Evolutionary conservation across 2,113 vertebrate species (phyloP), one percentile per base, ranked within the genome.

Genomic region (Petroica traversi): DNA sequence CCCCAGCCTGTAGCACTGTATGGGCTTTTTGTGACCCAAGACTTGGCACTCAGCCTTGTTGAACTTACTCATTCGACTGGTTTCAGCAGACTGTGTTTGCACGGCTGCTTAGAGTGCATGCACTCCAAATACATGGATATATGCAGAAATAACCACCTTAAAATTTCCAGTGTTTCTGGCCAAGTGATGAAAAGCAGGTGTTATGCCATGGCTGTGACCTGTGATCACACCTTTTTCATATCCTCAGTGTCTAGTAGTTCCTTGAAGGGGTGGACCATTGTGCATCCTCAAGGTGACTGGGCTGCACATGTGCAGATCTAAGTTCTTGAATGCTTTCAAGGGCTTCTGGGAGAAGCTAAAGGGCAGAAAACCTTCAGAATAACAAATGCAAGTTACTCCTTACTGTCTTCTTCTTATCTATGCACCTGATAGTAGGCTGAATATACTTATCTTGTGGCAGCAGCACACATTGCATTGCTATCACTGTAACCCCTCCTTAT

Each of bases 11-110:
- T 9, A 61, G n/a, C 3, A 33, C 28, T 38, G 19, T 5, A 18
- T 10, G 29, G 19, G 13, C 19, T 18, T 81, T 38, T 20, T 67
- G 16, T 74, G 24, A 46, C 24, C 16, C n/a, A 54, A 26, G n/a
- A 25, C 11, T 7, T 20, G 9, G 45, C 9, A 18, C 45, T 45
- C 0, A 1, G n/a, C 29, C n/a, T 52, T 40, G 16, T 7, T 18
- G 46, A 46, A 22, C 19, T 15, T 31, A 64, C 34, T 40, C 24
- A 34, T 46, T 34, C 29, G 46, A 6, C 5, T 74, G 46, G 4
- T 67, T 9, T 52, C 29, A 52, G 52, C n/a, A 74, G 24, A 11
- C 38, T 52, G 38, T 59, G 12, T 41, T 80, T 77, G 5, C 26
- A 34, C 25, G 26, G 29, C 15, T 80, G 20, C 41, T 43, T 24